Evolutionary conservation across 2,888 invertebrate species (phyloP).

Genomic region (Dorcus parallelipipedus): DNA sequence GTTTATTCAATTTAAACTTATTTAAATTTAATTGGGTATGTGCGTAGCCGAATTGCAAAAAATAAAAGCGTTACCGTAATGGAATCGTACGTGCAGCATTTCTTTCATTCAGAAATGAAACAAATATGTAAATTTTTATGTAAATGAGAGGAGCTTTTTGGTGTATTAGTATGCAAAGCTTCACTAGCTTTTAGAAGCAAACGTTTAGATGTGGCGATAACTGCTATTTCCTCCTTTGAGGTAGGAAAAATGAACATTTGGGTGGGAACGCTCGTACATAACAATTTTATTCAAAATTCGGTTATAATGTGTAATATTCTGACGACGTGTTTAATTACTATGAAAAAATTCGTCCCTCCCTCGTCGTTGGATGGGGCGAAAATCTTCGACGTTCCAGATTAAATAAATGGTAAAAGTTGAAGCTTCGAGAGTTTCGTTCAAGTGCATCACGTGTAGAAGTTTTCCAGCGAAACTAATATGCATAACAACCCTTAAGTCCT

Average conservation of each 20-base stretch:
- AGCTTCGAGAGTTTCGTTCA: too few species aligned
- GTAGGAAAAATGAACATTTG: conserved; percentile 38
- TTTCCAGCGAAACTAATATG: too few species aligned
- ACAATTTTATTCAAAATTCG: conserved; percentile 21
- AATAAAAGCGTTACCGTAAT: background rate
- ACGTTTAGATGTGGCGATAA: conserved; percentile 35
- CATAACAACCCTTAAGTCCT: too few species aligned
- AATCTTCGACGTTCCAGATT: too few species aligned
- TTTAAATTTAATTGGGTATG: too few species aligned
- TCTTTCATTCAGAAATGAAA: conserved; percentile 22
- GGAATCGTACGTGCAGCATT: background rate
- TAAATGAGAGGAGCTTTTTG: conserved; percentile 26
- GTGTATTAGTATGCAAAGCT: conserved; percentile 37
- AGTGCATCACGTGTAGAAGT: too few species aligned
- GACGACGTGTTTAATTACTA: conserved; percentile 30
- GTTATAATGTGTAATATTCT: conserved; percentile 24
- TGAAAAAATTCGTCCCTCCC: background rate
- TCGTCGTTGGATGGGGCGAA: too few species aligned
- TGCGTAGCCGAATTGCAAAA: too few species aligned
- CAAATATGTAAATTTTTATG: conserved; percentile 37
- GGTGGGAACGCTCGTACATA: conserved; percentile 32
- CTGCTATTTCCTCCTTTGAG: conserved; percentile 37
- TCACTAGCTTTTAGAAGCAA: conserved; percentile 31
- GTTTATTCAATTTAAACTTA: too few species aligned
- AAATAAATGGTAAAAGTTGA: too few species aligned